Conservation (phyloP, 2,888 invertebrate genomes). For the Poecilobothrus nobilitatus region DNA sequence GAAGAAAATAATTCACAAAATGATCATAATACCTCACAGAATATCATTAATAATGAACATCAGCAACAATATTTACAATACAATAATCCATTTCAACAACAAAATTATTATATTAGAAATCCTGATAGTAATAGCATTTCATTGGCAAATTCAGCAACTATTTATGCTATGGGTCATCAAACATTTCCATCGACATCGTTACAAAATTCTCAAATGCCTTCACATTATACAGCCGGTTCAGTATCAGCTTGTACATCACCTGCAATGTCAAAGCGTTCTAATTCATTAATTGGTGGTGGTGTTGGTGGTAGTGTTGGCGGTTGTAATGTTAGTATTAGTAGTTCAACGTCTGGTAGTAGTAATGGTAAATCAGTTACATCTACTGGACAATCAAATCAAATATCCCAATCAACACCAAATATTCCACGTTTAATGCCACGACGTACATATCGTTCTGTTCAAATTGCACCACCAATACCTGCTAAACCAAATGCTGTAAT, state of each 20-base stretch:
- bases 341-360: constrained; percentile 12
- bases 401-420: constrained; percentile 57
- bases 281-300: constrained; percentile 31
- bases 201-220: constrained; percentile 21
- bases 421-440: constrained; percentile 63
- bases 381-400: constrained; percentile 18
- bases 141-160: constrained; percentile 20
- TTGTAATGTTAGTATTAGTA: constrained; percentile 17
- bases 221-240: constrained; percentile 27
- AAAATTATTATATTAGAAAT: constrained; percentile 31
- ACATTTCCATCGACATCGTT: constrained; percentile 39
- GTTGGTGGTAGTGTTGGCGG: neutral
- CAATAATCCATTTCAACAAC: constrained; percentile 9
- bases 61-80: neutral
- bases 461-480: constrained; percentile 36
- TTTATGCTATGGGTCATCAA: constrained; percentile 25
- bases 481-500: constrained; percentile 32
- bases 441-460: constrained; percentile 41
- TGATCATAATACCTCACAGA: constrained; percentile 4
- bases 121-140: constrained; percentile 29
- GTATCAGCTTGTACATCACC: constrained; percentile 38
- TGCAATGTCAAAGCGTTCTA: constrained; percentile 37
- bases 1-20: constrained; percentile 17
- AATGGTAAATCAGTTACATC: constrained; percentile 7
- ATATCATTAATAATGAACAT: constrained; percentile 8